Conservation (phyloP, 1,140 invertebrate species). For the Nephotettix cincticeps region DNA sequence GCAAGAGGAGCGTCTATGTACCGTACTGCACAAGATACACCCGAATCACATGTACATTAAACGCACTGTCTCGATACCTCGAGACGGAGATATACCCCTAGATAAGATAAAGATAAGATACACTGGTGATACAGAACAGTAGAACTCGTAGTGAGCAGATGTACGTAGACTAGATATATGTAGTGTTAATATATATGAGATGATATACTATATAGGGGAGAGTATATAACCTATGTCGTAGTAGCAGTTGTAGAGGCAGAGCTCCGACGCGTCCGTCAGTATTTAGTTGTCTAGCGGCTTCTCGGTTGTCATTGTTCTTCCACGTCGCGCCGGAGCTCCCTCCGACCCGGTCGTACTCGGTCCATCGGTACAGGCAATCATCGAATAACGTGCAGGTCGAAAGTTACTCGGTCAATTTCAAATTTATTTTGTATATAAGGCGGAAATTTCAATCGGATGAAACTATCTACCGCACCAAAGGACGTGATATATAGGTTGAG, state of each 20-base stretch:
- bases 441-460: background rate
- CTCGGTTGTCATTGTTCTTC: constrained; percentile 5
- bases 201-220: constrained; percentile 24
- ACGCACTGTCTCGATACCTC: background rate
- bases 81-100: constrained; percentile 14
- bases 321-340: background rate
- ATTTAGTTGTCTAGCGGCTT: constrained; percentile 10
- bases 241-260: background rate
- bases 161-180: constrained; percentile 24
- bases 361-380: background rate
- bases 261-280: background rate
- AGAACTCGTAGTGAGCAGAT: constrained; percentile 24
- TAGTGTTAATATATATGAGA: constrained; percentile 29
- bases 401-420: constrained; percentile 18
- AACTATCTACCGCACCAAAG: background rate
- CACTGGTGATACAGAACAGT: constrained; percentile 24
- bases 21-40: constrained; percentile 3
- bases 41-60: background rate
- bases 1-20: background rate
- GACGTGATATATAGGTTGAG: background rate
- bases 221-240: constrained; percentile 4
- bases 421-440: constrained; percentile 25
- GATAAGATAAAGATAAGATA: constrained; percentile 19
- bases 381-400: background rate
- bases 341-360: background rate